Percentiles rank a stretch among this genome's conserved stretches.
Conservation (phyloP, 2,888 invertebrate genomes). For the Ramazzottius varieornatus region DNA sequence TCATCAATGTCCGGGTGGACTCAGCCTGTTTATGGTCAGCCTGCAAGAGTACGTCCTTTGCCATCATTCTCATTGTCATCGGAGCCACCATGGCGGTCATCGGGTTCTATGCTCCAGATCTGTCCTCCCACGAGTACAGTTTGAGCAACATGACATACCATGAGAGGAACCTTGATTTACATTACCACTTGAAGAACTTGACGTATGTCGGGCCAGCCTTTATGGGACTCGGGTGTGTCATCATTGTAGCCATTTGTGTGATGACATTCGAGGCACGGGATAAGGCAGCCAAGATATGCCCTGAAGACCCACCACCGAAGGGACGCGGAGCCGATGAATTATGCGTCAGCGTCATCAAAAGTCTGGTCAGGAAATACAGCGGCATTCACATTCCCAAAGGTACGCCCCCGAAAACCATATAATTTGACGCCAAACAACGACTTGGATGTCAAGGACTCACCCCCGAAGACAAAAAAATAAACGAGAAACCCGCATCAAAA, state of each 20-base stretch:
- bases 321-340: neutral
- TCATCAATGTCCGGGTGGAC: neutral
- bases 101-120: conserved; percentile 28
- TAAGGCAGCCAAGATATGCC: conserved; percentile 63
- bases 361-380: neutral
- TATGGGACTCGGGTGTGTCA: conserved; percentile 92
- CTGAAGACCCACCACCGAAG: conserved; percentile 17
- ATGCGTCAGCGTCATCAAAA: neutral
- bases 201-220: conserved; percentile 89
- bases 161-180: conserved; percentile 14
- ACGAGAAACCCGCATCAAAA: no score
- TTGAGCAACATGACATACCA: conserved; percentile 13
- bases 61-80: conserved; percentile 54
- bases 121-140: conserved; percentile 12
- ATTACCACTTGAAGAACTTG: conserved; percentile 47
- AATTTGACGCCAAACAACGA: no score
- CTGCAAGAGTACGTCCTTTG: conserved; percentile 63
- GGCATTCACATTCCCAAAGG: no score
- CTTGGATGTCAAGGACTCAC: no score
- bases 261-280: conserved; percentile 95
- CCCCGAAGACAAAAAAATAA: no score
- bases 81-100: conserved; percentile 78
- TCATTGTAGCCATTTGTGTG: conserved; percentile 83
- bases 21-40: conserved; percentile 59
- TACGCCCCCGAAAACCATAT: no score